Base-by-base conservation (phyloP, 2,797 vertebrate genomes). In the Falco cherrug region DNA sequence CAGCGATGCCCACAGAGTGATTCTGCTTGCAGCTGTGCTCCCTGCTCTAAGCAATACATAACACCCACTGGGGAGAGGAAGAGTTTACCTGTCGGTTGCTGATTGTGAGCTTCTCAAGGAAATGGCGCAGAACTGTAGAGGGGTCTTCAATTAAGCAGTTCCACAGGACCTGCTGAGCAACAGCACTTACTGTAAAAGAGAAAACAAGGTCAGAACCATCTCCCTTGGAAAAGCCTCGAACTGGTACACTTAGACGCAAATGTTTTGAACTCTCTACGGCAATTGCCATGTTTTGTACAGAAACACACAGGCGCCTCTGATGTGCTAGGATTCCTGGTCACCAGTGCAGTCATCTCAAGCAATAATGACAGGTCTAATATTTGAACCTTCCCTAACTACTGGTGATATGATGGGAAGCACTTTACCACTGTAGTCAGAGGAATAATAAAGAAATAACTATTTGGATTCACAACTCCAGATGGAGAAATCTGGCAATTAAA, bases 141-240 rank as follows among this genome's bases (percentile, higher is more conserved):
- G 99, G 99, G 89, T 99, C 99, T 98, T 99, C 99, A 89, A 99
- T 99, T 73, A 99, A 98, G 93, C 99, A 99, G 97, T 99, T 99
- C 99, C 99, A 99, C 73, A 99, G 98, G 89, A 99, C 99, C 97
- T 99, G 99, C 93, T 99, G 99, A 75, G 99, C 99, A 56, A 99
- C 99, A 12, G 99, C 99, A 29, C 99, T 99, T 69, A 99, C 99
- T 99, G 95, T 18, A 37, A 51, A 83, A 94, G 41, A 97, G 41
- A 43, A 94, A 93, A 73, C 16, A 16, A 51, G 18, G 50, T 95
- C 39, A 91, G 50, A 92, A 86, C 19, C 0, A 1, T 18, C 17
- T 89, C 41, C 87, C 68, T 69, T 83, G 35, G 28, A 61, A 86
- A 63, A 77, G 74, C 54, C 37, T 90, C 56, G 31, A 90, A 26